Evolutionary conservation across 2,888 invertebrate genomes (phyloP).

Genomic region (Athalia rosae): DNA sequence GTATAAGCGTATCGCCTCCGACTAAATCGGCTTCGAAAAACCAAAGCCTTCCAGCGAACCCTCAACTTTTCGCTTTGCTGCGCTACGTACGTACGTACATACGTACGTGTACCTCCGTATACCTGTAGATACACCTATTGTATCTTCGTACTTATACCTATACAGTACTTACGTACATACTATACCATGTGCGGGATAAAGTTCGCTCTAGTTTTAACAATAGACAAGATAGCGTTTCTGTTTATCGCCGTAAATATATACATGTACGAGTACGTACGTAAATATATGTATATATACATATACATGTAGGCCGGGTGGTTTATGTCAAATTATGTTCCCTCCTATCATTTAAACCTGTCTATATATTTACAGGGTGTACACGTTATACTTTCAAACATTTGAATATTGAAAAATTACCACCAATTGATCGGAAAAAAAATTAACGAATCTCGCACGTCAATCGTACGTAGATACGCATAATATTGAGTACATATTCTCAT

Average conservation of each 20-base stretch:
- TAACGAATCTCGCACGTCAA: neutral
- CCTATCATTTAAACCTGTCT: too few relatives aligned
- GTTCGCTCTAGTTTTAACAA: conserved; percentile 42
- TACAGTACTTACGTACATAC: too few relatives aligned
- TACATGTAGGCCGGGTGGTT: neutral
- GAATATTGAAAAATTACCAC: too few relatives aligned
- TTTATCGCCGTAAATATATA: conserved; percentile 16
- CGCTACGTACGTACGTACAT: neutral
- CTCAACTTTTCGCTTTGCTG: neutral
- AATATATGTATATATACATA: neutral
- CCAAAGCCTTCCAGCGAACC: conserved; percentile 6
- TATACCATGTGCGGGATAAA: neutral
- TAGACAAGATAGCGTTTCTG: conserved; percentile 33
- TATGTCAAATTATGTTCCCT: too few relatives aligned
- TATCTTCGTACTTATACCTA: neutral
- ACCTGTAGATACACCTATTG: neutral
- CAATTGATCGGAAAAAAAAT: too few relatives aligned
- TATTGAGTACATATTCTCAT: too few relatives aligned
- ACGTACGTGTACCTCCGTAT: neutral
- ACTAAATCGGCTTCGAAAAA: neutral
- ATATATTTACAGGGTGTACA: too few relatives aligned
- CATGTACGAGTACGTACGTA: neutral
- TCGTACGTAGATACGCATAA: neutral
- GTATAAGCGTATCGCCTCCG: neutral
- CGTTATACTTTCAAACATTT: too few relatives aligned